Evolutionary conservation across 1,140 invertebrate genomes (phyloP).

Genomic region (Sitobion miscanthi): DNA sequence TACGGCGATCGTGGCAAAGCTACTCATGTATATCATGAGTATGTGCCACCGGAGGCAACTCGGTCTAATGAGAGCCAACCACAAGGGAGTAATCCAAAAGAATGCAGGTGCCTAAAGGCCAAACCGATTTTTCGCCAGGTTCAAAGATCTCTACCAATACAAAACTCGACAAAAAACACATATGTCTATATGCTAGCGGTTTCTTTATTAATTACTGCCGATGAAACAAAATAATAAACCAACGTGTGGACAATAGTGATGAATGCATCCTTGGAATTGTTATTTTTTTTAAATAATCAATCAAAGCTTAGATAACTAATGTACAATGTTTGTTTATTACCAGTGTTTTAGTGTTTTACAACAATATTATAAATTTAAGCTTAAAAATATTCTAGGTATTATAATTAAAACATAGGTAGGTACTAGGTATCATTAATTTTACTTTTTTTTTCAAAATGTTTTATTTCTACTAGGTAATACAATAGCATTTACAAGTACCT

Average conservation of each 20-base stretch:
- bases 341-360: not conserved
- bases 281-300: not conserved
- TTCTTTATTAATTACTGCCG: conserved; percentile 37
- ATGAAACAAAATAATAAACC: conserved; percentile 4
- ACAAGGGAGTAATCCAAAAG: conserved; percentile 36
- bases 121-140: conserved; percentile 47
- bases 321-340: not conserved
- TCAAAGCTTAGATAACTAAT: not conserved
- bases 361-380: not conserved
- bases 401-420: not conserved
- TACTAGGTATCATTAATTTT: not conserved
- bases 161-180: conserved; percentile 5
- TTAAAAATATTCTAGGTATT: not conserved
- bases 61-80: conserved; percentile 48
- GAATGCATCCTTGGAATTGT: not conserved
- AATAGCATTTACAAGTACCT: not conserved
- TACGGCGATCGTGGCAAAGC: conserved; percentile 28
- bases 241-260: not conserved
- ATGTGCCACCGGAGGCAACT: conserved; percentile 52
- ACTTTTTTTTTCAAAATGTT: not conserved
- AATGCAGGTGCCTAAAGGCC: conserved; percentile 52
- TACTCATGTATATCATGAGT: conserved; percentile 30
- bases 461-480: not conserved
- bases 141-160: conserved; percentile 49
- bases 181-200: not conserved